Percentiles rank a stretch among this genome's conserved stretches.
phyloP scores from a whole-genome alignment of 2,113 vertebrate species.

The Falcunculus frontatus region DNA sequence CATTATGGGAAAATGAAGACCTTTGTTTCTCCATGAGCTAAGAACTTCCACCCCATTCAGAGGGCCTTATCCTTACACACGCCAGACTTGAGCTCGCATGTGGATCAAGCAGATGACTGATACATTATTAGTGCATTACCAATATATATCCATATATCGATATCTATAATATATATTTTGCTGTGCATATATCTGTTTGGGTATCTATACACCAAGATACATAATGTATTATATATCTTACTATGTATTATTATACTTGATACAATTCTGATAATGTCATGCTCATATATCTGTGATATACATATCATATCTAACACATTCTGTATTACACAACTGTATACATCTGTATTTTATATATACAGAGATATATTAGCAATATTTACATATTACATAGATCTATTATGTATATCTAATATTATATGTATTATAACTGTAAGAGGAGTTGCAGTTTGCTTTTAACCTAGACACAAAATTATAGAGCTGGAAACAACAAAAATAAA shows the following conservation, averaged over 20 bases:
- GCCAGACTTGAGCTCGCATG: neutral
- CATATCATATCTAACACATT: neutral
- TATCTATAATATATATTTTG: neutral
- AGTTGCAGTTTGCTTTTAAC: neutral
- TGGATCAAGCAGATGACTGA: neutral
- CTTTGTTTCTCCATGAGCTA: neutral
- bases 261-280: neutral
- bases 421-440: neutral
- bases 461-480: neutral
- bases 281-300: neutral
- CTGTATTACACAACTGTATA: neutral
- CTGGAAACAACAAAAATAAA: neutral
- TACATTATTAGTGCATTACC: neutral
- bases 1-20: neutral
- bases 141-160: fast-evolving
- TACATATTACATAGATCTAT: neutral
- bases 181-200: neutral
- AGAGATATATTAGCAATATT: neutral
- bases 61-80: neutral
- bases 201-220: fast-evolving
- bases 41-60: neutral
- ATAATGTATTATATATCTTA: neutral
- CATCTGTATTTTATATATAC: neutral
- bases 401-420: neutral
- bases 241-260: neutral